These are phyloP conservation scores for Hippocampus comes DNA, from an alignment of 2,113 vertebrate species.

Conservation along the genomic window DNA sequence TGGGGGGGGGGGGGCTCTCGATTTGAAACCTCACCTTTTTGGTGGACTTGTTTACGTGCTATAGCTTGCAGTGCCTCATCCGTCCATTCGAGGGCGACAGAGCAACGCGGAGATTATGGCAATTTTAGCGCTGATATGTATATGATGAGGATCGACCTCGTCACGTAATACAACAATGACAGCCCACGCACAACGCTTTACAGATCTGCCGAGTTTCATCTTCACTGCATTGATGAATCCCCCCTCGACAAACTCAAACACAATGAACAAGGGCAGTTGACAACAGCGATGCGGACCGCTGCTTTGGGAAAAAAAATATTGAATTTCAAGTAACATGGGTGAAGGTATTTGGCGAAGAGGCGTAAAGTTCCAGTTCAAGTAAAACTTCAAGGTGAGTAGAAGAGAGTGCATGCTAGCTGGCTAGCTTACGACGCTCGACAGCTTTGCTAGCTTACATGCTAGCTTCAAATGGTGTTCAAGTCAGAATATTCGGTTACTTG, in stretches of 20 bases:
- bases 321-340: not conserved
- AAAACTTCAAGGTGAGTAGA: conserved; percentile 14
- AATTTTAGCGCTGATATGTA: not conserved
- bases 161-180: not conserved
- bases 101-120: no score
- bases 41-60: conserved; percentile 17
- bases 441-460: not conserved
- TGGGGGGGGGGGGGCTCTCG: no score
- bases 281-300: not conserved
- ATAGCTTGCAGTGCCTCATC: not conserved
- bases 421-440: not conserved
- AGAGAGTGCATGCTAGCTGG: not conserved
- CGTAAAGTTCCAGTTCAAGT: not conserved
- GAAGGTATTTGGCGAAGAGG: not conserved
- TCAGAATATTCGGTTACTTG: not conserved
- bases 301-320: not conserved
- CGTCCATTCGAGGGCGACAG: not conserved
- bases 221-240: not conserved
- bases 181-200: not conserved
- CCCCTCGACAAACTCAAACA: not conserved
- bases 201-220: not conserved
- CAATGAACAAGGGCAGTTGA: not conserved
- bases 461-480: not conserved
- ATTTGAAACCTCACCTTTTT: not conserved
- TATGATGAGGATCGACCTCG: not conserved